Conservation (phyloP, 2,888 invertebrate species). For the Sepioteuthis lessoniana region DNA sequence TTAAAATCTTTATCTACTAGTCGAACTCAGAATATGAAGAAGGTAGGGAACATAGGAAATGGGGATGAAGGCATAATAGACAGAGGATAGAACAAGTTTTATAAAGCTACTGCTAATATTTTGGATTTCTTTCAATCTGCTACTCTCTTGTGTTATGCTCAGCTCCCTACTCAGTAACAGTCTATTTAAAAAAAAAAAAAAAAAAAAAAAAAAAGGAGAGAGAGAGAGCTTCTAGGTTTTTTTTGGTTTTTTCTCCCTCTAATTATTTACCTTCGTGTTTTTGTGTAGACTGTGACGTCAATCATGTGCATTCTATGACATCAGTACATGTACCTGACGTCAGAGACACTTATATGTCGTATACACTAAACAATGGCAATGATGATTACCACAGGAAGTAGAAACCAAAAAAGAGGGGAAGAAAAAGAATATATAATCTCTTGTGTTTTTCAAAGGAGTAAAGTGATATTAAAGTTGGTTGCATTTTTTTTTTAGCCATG, state of each 20-base stretch:
- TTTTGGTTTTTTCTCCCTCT: background rate
- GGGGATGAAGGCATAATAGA: background rate
- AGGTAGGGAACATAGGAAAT: background rate
- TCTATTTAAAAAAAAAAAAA: no score
- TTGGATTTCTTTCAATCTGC: background rate
- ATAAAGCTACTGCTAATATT: background rate
- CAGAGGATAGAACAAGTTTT: background rate
- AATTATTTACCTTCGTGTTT: background rate
- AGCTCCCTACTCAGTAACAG: background rate
- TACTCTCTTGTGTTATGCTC: background rate
- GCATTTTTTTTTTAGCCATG: background rate
- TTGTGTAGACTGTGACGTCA: constrained; percentile 18
- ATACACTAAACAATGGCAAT: background rate
- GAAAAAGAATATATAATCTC: background rate
- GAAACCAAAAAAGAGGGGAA: background rate
- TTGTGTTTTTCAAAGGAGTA: background rate
- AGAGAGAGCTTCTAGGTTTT: background rate
- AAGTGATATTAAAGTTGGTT: background rate
- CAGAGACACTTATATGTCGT: background rate
- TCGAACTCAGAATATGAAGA: background rate
- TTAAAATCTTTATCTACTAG: background rate
- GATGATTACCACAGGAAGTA: background rate
- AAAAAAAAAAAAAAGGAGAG: no score
- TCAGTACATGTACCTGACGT: constrained; percentile 3
- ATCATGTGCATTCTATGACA: constrained; percentile 18